Conservation (phyloP, 2,113 vertebrate genomes). For the Ovis aries region DNA sequence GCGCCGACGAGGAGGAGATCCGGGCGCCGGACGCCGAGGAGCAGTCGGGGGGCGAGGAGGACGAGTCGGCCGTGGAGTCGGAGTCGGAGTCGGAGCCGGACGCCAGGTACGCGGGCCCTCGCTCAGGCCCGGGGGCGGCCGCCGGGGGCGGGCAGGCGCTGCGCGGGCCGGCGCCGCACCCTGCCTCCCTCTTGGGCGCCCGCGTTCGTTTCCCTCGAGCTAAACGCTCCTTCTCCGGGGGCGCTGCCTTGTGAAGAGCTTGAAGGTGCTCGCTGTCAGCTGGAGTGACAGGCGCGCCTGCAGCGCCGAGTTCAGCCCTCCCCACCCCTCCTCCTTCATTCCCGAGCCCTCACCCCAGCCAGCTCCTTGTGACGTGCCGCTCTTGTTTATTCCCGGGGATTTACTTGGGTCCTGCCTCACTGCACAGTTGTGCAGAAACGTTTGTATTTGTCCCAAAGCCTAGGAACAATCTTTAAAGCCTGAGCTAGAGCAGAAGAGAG, state of each 20-base stretch:
- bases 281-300: conserved; percentile 71
- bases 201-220: background rate
- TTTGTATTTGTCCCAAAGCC: background rate
- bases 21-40: conserved; percentile 42
- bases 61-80: conserved; percentile 43
- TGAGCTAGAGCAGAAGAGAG: background rate
- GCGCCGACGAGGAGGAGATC: conserved; percentile 64
- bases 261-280: conserved; percentile 47
- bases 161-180: background rate
- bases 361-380: conserved; percentile 51
- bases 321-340: background rate
- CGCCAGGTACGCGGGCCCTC: conserved; percentile 47
- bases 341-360: background rate
- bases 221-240: background rate
- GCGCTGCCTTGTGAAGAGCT: conserved; percentile 70
- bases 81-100: conserved; percentile 60
- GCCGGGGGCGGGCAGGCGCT: conserved; percentile 69
- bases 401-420: conserved; percentile 12
- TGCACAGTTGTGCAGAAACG: background rate
- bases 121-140: conserved; percentile 76
- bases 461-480: background rate
- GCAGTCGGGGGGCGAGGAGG: conserved; percentile 43
- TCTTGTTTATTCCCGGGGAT: conserved; percentile 52
- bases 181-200: background rate
- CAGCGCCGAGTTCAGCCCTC: background rate